Evolutionary conservation across 2,113 vertebrate genomes (phyloP), one percentile per base, ranked within the genome.

Genomic region (Petromus typicus): DNA sequence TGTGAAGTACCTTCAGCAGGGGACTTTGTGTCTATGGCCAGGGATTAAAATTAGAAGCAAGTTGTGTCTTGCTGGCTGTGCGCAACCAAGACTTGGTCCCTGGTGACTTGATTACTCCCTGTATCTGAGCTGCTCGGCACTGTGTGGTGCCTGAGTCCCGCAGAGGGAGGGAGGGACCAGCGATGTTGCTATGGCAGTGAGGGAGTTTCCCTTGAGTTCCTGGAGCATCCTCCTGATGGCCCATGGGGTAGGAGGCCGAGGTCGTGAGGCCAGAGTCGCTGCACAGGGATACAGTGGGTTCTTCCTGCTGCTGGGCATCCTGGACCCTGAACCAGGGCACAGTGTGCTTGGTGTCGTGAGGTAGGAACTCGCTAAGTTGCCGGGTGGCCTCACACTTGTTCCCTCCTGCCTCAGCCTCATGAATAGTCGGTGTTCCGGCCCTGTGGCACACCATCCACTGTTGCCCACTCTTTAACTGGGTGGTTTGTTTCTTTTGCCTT

Each of bases 41-140:
- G 30, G 57, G 37, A 86, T 80, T 69, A 69, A 83, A 69, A 79
- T 92, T 64, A 81, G 75, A 95, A 94, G 40, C 59, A 43, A 76
- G 40, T 11, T 95, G 51, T 90, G 48, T 94, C 94, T 89, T 93
- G 81, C 78, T 91, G 51, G 18, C 51, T 79, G 34, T 88, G 63
- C 66, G 54, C 8, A 94, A 66, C 83, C 61, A 73, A 75, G 43
- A 51, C 63, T 37, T 83, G 61, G 30, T 92, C 56, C 22, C 66
- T 91, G 76, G 51, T 54, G 89, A 79, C 66, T 54, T 79, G 56
- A 54, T 92, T 82, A 69, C 83, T 96, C 25, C 20, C 61, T n/a
- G 9, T 7, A 59, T 73, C 34, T 63, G 66, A 90, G 37, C 69
- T 93, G 13, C 69, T 93, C 63, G 76, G 61, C 56, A 7, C n/a